Evolutionary conservation across 2,113 vertebrate genomes (phyloP), one percentile per base, ranked within the genome.

Genomic region (Hippocampus comes): DNA sequence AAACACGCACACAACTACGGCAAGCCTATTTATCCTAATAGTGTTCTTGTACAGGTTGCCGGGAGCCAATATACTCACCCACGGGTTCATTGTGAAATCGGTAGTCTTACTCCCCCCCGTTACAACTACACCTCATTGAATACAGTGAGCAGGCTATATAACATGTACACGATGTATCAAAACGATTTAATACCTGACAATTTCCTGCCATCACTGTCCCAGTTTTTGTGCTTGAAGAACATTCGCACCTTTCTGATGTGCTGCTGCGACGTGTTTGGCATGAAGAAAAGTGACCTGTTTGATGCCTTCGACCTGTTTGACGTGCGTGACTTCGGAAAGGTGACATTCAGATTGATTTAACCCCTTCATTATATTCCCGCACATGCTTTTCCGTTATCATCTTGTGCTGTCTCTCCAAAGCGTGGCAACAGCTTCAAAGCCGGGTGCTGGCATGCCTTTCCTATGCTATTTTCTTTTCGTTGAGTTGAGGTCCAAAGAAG

Each of bases 181-280:
- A 38, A 38, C 34, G 5, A 11, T 46, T 60, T 60, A 60, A 60
- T 25, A 38, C 34, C 34, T 38, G 34, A 38, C 34, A 38, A 38
- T 23, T n/a, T 60, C 43, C 10, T 46, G 43, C 10, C 3, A 55
- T 56, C 48, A 18, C 2, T 0, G 63, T 71, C 73, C 48, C 64
- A 99, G 97, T 99, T 98, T 88, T 93, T 99, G 74, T 99, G 97
- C 80, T 86, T 97, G 91, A 99, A 99, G 93, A 99, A 99, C 78
- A 99, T 98, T 74, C 91, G 95, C 72, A 98, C 95, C 0, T 99
- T 99, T 79, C 92, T 99, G 81, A 88, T 82, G 0, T 94, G 93
- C n/a, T 98, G 96, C 87, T 94, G 88, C 27, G 93, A 95, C 51
- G 92, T 89, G 42, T 98, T 99, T 85, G 93, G 91, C 42, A 95